A percentile compares a stretch with the other conserved stretches of the same genome.
These are phyloP conservation scores for Heterochromis multidens DNA, from an alignment of 2,113 vertebrate species.

Conservation along the genomic window DNA sequence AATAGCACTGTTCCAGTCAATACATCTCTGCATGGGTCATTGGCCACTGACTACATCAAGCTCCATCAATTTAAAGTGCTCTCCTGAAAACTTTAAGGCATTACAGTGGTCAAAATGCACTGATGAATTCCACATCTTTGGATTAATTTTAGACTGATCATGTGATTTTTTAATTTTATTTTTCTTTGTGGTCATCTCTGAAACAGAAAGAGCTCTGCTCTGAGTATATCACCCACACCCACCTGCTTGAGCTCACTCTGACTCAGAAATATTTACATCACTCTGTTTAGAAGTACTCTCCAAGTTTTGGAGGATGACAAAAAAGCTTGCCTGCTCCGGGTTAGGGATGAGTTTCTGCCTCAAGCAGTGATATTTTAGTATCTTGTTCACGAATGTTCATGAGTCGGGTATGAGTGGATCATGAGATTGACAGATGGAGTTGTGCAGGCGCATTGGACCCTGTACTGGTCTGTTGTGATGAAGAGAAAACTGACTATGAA, in stretches of 20 bases:
- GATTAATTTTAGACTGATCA: not conserved
- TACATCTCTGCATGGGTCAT: constrained; percentile 40
- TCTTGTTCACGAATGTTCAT: not conserved
- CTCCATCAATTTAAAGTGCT: constrained; percentile 25
- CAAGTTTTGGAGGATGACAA: not conserved
- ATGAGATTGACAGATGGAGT: not conserved
- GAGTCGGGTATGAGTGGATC: not conserved
- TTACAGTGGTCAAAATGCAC: not conserved
- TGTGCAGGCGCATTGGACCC: too few relatives aligned
- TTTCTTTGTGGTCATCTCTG: not conserved
- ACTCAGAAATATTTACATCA: not conserved
- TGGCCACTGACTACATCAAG: constrained; percentile 31
- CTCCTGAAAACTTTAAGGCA: constrained; percentile 12
- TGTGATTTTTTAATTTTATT: not conserved
- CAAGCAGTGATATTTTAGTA: not conserved
- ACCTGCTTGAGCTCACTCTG: not conserved
- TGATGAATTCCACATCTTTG: not conserved
- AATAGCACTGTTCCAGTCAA: constrained; percentile 35
- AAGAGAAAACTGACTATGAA: too few relatives aligned
- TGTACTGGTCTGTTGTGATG: too few relatives aligned
- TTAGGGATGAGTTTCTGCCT: not conserved
- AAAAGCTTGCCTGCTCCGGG: not conserved
- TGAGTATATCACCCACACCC: not conserved
- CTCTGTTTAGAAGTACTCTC: not conserved
- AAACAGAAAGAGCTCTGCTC: not conserved